Percentiles rank a stretch among this genome's conserved stretches.
These are phyloP conservation scores for Tetrax tetrax DNA, from an alignment of 2,113 vertebrate genomes.

Conservation along the genomic window DNA sequence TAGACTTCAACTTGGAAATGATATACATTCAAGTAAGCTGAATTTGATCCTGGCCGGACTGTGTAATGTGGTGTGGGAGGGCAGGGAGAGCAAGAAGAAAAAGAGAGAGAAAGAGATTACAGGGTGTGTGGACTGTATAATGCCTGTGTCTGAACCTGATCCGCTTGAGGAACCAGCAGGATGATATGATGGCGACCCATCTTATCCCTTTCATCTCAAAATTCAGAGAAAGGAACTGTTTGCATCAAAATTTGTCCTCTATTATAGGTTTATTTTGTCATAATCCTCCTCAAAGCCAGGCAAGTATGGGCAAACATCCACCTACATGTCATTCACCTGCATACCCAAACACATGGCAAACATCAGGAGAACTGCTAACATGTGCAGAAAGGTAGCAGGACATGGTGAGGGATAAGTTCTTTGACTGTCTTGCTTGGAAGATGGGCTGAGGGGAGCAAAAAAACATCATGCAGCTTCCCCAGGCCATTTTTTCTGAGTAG, in stretches of 20 bases:
- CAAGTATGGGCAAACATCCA: neutral
- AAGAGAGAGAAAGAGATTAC: neutral
- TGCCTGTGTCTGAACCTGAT: conserved; percentile 32
- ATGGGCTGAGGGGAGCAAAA: neutral
- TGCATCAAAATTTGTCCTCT: neutral
- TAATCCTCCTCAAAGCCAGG: neutral
- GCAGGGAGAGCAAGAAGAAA: neutral
- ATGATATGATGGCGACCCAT: neutral
- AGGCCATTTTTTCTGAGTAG: neutral
- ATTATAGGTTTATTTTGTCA: neutral
- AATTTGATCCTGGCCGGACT: conserved; percentile 35
- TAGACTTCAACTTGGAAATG: conserved; percentile 53
- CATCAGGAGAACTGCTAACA: neutral
- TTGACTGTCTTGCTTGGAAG: neutral
- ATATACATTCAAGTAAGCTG: conserved; percentile 20
- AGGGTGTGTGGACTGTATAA: neutral
- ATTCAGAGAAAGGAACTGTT: neutral
- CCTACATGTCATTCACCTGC: neutral
- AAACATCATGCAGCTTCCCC: neutral
- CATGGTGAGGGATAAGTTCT: neutral
- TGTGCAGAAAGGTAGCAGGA: neutral
- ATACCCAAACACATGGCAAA: neutral
- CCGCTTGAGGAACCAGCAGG: neutral
- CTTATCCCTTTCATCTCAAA: neutral
- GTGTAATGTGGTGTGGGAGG: neutral